Percentiles rank a stretch among this genome's conserved stretches.
Evolutionary conservation across 2,888 invertebrate species (phyloP).

Genomic region (Parelbella ahira): DNA sequence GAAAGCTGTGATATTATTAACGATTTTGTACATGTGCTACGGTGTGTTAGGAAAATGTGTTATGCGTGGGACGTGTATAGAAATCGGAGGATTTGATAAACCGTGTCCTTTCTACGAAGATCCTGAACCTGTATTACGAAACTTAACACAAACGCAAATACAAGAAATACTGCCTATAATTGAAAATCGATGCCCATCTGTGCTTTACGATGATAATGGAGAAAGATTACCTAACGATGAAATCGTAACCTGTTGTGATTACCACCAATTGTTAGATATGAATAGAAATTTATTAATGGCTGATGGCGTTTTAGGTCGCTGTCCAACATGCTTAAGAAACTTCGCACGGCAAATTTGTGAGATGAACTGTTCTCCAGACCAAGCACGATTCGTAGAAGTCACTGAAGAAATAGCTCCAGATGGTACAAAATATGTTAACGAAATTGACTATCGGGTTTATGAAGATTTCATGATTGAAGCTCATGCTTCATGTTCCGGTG

Average conservation of each 20-base stretch:
- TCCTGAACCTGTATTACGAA: conserved; percentile 44
- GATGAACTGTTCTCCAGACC: conserved; percentile 88
- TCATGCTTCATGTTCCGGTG: conserved; percentile 89
- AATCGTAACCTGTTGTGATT: conserved; percentile 82
- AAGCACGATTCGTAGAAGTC: conserved; percentile 72
- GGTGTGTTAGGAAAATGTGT: conserved; percentile 49
- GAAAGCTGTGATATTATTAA: conserved; percentile 31
- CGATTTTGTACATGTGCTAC: conserved; percentile 43
- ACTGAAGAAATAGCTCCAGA: conserved; percentile 35
- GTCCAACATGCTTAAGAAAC: conserved; percentile 90
- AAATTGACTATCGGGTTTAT: conserved; percentile 75
- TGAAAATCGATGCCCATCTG: conserved; percentile 81
- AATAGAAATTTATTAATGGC: conserved; percentile 80
- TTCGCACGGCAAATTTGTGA: conserved; percentile 88
- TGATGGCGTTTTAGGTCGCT: conserved; percentile 86
- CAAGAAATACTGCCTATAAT: conserved; percentile 58
- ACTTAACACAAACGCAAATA: conserved; percentile 49
- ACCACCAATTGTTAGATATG: conserved; percentile 74
- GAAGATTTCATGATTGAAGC: conserved; percentile 82
- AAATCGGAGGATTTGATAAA: conserved; percentile 42
- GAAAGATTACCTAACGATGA: conserved; percentile 47
- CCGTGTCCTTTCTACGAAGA: conserved; percentile 45
- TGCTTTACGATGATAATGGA: conserved; percentile 64
- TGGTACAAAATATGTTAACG: conserved; percentile 57
- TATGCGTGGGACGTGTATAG: conserved; percentile 52